Evolutionary conservation across 2,113 vertebrate species (phyloP).

Genomic region (Oncorhynchus tshawytscha): DNA sequence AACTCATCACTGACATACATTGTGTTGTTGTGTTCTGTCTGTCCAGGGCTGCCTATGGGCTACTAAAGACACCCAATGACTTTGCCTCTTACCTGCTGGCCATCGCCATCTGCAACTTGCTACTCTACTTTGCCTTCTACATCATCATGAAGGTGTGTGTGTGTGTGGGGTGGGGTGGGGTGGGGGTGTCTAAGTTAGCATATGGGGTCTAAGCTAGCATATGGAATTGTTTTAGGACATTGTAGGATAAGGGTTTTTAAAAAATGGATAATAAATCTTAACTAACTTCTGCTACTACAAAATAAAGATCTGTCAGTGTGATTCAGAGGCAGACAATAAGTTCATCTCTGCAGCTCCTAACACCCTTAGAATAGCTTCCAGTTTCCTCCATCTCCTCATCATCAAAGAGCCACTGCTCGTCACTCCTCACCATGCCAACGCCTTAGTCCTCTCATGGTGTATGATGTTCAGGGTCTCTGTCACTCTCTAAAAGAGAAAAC

Average conservation of each 20-base stretch:
- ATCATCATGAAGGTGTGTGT: constrained; percentile 95
- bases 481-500: background rate
- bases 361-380: too few species aligned
- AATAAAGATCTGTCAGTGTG: too few species aligned
- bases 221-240: too few species aligned
- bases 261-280: too few species aligned
- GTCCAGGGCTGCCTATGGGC: constrained; percentile 87
- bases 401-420: background rate
- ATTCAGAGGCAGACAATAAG: too few species aligned
- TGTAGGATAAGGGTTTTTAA: too few species aligned
- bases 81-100: constrained; percentile 96
- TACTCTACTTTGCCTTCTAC: constrained; percentile 98
- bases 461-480: background rate
- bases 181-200: too few species aligned
- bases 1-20: background rate
- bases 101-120: constrained; percentile 97
- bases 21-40: constrained; percentile 8
- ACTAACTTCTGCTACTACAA: too few species aligned
- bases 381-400: background rate
- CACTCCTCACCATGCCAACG: background rate
- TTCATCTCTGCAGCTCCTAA: too few species aligned
- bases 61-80: constrained; percentile 90
- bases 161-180: constrained; percentile 8
- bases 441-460: too few species aligned
- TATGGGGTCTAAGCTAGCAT: too few species aligned